Evolutionary conservation across 2,113 vertebrate species (phyloP).

Genomic region (Xyrauchen texanus): DNA sequence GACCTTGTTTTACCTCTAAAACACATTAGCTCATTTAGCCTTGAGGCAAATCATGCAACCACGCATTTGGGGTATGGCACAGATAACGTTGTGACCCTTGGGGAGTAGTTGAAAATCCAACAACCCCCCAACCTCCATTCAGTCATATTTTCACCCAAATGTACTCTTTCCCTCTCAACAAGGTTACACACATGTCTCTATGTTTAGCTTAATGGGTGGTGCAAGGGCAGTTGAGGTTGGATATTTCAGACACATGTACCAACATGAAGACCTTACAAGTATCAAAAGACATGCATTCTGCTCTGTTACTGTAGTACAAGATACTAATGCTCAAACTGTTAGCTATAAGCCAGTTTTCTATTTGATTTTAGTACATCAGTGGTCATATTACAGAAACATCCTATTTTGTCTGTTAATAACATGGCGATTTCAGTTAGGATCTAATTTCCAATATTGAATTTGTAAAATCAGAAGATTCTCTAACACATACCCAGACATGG

Average conservation of each 20-base stretch:
- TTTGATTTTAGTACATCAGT: too few species aligned
- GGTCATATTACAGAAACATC: too few species aligned
- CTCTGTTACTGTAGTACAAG: too few species aligned
- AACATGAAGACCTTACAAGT: neutral
- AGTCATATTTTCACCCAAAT: conserved; percentile 6
- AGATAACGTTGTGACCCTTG: neutral
- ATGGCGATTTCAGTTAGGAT: too few species aligned
- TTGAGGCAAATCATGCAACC: neutral
- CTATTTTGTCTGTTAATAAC: too few species aligned
- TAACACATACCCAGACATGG: too few species aligned
- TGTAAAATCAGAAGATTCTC: too few species aligned
- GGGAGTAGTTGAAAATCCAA: neutral
- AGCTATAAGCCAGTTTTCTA: too few species aligned
- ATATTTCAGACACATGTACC: neutral
- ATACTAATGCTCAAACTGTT: too few species aligned
- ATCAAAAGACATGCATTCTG: neutral
- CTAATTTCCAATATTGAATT: too few species aligned
- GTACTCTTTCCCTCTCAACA: neutral
- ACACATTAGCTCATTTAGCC: neutral
- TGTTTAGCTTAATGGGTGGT: neutral
- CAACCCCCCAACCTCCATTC: neutral
- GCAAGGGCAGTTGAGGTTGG: neutral
- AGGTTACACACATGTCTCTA: neutral
- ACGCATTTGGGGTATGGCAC: neutral
- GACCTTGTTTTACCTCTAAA: neutral